Evolutionary conservation across 2,113 vertebrate species (phyloP), one percentile per base, ranked within the genome.

Genomic region (Paramormyrops kingsleyae): DNA sequence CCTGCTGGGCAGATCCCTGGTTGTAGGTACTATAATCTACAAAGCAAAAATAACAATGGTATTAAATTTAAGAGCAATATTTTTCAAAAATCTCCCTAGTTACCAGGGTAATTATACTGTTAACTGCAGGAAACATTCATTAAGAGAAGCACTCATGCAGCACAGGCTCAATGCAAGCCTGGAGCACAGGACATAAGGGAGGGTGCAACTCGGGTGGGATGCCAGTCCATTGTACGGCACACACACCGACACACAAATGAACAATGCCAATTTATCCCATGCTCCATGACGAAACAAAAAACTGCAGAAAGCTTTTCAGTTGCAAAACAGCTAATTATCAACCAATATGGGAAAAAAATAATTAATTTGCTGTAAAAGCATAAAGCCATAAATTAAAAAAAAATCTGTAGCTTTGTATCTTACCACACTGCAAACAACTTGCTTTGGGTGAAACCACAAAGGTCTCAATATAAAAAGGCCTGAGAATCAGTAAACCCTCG

Each of bases 11-110:
- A 92, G 95, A 96, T 93, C 97, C 95, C 94, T 99, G 98, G 91
- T 90, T 98, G 93, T 99, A 99, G 93, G 97, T 97, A 94, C 97
- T 99, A 91, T 99, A 99, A 97, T 99, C 99, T 99, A 92, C 5
- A 91, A 92, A 91, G 27, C 46, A 44, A 70, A 52, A 84, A 90
- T 59, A 39, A 86, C 21, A 87, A 4, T 39, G 24, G 19, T 39
- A 46, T 53, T 39, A 52, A 47, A 66, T 47, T 31, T 85, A 62
- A 27, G 19, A 31, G 24, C 24, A n/a, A 27, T 66, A 66, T 27
- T 27, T 17, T 39, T 7, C 1, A 35, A 77, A 77, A 39, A 39
- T 77, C 70, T 39, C 31, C 70, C 70, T 77, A 77, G 31, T 77
- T 77, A 39, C 70, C 70, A 31, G 31, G 70, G 15, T 77, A 80